phyloP scores from a whole-genome alignment of 2,113 vertebrate species.

The Carettochelys insculpta region DNA sequence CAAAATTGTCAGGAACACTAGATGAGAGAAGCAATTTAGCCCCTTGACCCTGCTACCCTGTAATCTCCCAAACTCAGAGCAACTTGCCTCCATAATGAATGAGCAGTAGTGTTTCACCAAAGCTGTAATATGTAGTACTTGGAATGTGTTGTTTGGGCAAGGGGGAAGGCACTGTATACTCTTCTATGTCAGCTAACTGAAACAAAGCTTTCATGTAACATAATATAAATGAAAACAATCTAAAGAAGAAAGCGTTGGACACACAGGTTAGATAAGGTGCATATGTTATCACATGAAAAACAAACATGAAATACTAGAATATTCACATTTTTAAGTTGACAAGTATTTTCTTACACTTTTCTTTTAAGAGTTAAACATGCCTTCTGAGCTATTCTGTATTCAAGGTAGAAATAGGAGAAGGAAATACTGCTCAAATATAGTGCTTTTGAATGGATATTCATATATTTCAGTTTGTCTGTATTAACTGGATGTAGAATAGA shows the following conservation, averaged over 20 bases:
- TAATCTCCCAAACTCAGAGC: no score
- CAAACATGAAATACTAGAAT: background rate
- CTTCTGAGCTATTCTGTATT: constrained; percentile 8
- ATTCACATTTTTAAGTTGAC: background rate
- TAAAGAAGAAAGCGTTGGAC: constrained; percentile 29
- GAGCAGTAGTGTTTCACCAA: constrained; percentile 70
- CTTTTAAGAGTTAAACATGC: constrained; percentile 19
- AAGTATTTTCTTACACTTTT: constrained; percentile 12
- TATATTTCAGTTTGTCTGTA: background rate
- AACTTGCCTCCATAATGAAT: constrained; percentile 66
- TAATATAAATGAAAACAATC: no score
- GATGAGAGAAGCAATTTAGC: constrained; percentile 56
- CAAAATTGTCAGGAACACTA: constrained; percentile 46
- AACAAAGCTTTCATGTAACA: constrained; percentile 62
- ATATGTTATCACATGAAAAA: background rate
- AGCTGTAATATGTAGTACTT: constrained; percentile 71
- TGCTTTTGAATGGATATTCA: constrained; percentile 25
- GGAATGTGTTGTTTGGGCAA: no score
- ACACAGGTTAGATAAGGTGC: constrained; percentile 23
- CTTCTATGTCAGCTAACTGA: constrained; percentile 68
- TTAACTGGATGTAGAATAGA: background rate
- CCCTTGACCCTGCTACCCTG: no score
- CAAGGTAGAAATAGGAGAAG: constrained; percentile 1
- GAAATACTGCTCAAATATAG: background rate
- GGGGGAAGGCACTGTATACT: no score